Base-by-base conservation (phyloP, 2,113 vertebrate species). In the Percina caprodes region DNA sequence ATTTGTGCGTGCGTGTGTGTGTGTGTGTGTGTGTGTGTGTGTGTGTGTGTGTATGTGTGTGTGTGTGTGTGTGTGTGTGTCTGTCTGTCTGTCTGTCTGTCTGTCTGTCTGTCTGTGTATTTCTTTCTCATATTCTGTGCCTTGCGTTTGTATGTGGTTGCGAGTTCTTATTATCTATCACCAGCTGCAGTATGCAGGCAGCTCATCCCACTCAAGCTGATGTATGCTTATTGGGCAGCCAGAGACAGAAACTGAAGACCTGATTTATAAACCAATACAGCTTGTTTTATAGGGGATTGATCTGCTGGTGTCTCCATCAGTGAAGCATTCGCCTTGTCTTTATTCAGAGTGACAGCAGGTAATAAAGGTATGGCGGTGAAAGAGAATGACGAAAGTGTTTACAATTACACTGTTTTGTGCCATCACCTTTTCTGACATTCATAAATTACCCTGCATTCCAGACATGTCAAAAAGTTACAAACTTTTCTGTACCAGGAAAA, bases 271-370 rank as follows among this genome's bases (percentile, higher is more conserved):
- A 92, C 79, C 80, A 89, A 90, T 90, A 79, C 74, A 62, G 74
- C 89, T 82, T 88, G 85, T 88, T 91, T 94, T 89, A 93, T 89
- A 82, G 68, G 60, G 78, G 85, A 93, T 90, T 92, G 93, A 92
- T 94, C 88, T 62, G 79, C 67, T 71, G 6, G 66, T 59, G 75
- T 90, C 87, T 82, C 79, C 69, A 83, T 88, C 87, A 70, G 58
- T 80, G 79, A 85, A 76, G 69, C 49, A 67, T 86, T 85, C 78
- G 69, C 48, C 61, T 86, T 68, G 79, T 86, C 83, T 91, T 89
- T 84, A 92, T 92, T 90, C 77, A 71, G 84, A 88, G 52, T 86
- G 88, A 88, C 83, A 83, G 65, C 80, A 68, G 59, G 75, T 88
- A 86, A 92, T 88, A 86, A 89, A 86, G 65, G 74, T n/a, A 59